Evolutionary conservation across 2,797 vertebrate species (phyloP).

Genomic region (Rhabdomys pumilio): DNA sequence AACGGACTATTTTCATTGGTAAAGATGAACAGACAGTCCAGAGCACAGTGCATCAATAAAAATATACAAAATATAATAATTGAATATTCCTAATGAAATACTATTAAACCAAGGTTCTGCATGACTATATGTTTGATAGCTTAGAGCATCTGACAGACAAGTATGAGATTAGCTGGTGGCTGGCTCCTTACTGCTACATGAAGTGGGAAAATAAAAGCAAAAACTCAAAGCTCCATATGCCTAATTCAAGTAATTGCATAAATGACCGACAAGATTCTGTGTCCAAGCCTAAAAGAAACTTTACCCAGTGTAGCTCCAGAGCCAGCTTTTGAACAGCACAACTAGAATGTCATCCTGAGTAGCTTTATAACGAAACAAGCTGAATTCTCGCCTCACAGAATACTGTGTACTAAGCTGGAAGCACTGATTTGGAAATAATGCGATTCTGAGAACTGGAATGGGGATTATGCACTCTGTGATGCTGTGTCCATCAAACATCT

Average conservation of each 20-base stretch:
- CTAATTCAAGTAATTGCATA: neutral
- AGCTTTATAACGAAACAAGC: neutral
- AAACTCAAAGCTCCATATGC: neutral
- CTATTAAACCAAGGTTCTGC: neutral
- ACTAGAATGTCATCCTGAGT: neutral
- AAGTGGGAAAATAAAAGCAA: slow-evolving; percentile 27
- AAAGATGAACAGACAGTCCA: neutral
- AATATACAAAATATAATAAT: neutral
- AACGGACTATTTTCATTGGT: neutral
- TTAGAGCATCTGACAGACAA: neutral
- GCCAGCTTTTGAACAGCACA: slow-evolving; percentile 32
- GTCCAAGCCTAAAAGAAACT: neutral
- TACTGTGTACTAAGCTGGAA: neutral
- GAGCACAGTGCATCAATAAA: neutral
- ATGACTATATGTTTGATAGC: neutral
- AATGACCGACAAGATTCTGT: neutral
- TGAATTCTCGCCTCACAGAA: neutral
- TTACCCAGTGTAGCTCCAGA: slow-evolving; percentile 11
- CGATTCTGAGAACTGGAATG: neutral
- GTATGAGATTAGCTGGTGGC: slow-evolving; percentile 14
- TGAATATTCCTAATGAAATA: slow-evolving; percentile 11
- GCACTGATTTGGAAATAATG: neutral
- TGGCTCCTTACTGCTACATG: slow-evolving; percentile 20
- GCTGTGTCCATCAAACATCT: neutral
- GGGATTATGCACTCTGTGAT: neutral